phyloP scores from a whole-genome alignment of 2,113 vertebrate species.

The Nematolebias whitei region DNA sequence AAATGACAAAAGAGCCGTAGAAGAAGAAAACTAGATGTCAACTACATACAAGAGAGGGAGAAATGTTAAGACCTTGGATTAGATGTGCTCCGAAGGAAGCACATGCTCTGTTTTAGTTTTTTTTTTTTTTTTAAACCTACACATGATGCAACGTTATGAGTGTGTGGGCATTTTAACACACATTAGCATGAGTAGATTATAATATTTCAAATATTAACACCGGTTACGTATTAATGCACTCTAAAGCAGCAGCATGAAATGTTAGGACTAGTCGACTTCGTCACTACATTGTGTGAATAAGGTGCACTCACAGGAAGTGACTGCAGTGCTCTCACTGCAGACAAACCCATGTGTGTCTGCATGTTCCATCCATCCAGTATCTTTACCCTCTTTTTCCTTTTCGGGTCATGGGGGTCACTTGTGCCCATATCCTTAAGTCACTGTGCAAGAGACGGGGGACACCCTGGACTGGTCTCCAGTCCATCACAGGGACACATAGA shows the following conservation, averaged over 20 bases:
- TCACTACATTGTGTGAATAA: not conserved
- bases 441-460: no score
- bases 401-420: no score
- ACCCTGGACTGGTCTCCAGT: no score
- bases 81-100: no score
- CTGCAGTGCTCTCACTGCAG: not conserved
- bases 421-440: no score
- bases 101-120: no score
- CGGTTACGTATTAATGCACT: not conserved
- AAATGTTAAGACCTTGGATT: no score
- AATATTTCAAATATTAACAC: not conserved
- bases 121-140: no score
- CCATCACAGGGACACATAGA: no score
- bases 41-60: no score
- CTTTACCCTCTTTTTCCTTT: no score
- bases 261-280: not conserved
- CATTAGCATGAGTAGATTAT: not conserved
- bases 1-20: not conserved
- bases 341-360: slow-evolving; percentile 1
- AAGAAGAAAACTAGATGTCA: not conserved
- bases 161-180: not conserved
- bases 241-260: not conserved
- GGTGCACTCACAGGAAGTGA: not conserved
- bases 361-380: no score
- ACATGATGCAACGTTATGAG: not conserved